Base-by-base conservation (phyloP, 2,888 invertebrate species). In the Tetanocera ferruginea region DNA sequence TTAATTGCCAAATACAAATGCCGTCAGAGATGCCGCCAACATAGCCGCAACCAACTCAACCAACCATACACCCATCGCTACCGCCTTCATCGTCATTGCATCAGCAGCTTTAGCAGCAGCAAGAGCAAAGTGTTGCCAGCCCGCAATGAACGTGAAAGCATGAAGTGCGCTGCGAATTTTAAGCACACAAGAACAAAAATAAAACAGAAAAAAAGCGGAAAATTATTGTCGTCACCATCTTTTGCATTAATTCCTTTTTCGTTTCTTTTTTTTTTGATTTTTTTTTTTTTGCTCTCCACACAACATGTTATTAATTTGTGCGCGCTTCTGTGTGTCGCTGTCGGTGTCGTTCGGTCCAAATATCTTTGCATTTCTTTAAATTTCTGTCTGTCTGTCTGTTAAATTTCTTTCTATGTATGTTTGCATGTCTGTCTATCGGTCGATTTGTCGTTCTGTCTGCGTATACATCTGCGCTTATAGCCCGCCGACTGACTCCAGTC, bases 1-100 rank as follows among this genome's bases (percentile, higher is more conserved):
- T 66, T 67, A 55, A 66, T 67, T 75, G 75, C 37, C 75, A 75
- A 75, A 52, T 67, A 37, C 55, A 67, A 67, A 19, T 62, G 75
- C 66, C 52, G 67, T 23, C 66, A 43, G 55, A 55, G 72, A 37
- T 11, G 34, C 23, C 43, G 31, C 49, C 43, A 43, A 43, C 43
- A 43, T 43, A 11, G 43, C 43, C 43, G 14, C 43, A 43, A 43
- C 43, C 43, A 11, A 43, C 37, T 8, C 11, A n/a, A n/a, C n/a
- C n/a, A n/a, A n/a, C n/a, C n/a, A n/a, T n/a, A 43, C 43, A 43
- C 43, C 43, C 43, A 43, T 14, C 43, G 23, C 57, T n/a, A 28
- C 19, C 64, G 64, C 51, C 11, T 9, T 23, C 52, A 14, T 19
- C 60, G 17, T n/a, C 51, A 17, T 34, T 51, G 55, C 28, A 34